Conservation (phyloP, 2,113 vertebrate species). For the Morone saxatilis region DNA sequence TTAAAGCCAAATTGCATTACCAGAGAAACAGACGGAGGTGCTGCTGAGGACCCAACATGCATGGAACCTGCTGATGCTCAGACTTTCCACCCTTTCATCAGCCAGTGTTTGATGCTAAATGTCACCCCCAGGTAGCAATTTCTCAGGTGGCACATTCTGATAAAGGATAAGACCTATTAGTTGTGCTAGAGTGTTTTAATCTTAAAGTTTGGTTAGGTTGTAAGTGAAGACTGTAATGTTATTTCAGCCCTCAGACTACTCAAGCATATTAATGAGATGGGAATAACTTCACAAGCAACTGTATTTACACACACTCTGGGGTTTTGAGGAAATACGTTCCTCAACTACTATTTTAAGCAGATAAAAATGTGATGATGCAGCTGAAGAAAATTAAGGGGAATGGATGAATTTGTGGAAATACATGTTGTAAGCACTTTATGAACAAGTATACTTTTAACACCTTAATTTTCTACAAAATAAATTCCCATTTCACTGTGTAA, state of each 20-base stretch:
- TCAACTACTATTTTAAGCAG: constrained; percentile 16
- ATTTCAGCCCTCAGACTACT: constrained; percentile 30
- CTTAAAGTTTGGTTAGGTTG: constrained; percentile 29
- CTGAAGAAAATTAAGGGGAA: neutral
- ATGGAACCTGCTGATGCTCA: constrained; percentile 79
- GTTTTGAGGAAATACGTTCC: constrained; percentile 6
- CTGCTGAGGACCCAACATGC: constrained; percentile 72
- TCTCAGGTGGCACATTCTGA: constrained; percentile 63
- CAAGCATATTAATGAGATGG: constrained; percentile 16
- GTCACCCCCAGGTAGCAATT: constrained; percentile 71
- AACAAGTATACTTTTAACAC: no score
- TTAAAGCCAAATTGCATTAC: constrained; percentile 87
- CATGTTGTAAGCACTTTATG: neutral
- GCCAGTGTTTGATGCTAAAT: constrained; percentile 67
- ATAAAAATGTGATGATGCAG: constrained; percentile 14
- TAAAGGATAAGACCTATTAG: constrained; percentile 55
- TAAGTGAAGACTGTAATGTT: constrained; percentile 1
- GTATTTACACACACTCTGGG: constrained; percentile 6
- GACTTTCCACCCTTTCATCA: constrained; percentile 61
- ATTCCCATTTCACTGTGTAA: neutral
- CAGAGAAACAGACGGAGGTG: constrained; percentile 83
- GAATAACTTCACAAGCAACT: constrained; percentile 4
- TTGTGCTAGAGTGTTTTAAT: constrained; percentile 50
- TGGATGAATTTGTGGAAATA: neutral
- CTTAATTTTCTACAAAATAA: neutral